Base-by-base conservation (phyloP, 2,113 vertebrate species). In the Pteruthius melanotis region DNA sequence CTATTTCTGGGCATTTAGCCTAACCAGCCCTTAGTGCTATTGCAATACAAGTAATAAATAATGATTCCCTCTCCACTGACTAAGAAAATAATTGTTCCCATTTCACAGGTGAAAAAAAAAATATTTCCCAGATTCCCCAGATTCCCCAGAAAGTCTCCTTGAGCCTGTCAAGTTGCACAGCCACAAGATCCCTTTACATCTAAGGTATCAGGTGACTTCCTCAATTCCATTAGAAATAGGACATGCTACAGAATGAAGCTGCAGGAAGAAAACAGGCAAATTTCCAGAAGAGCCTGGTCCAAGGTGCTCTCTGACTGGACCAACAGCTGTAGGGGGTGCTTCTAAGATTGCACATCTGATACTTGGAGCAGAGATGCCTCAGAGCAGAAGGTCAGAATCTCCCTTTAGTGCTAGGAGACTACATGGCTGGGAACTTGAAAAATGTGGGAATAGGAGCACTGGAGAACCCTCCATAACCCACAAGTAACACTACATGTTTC, bases 31-130 rank as follows among this genome's bases (percentile, higher is more conserved):
- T 95, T 85, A 94, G 42, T 65, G 78, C 45, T 90, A 83, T 59
- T 94, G 75, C 81, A 94, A 80, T 63, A 31, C 71, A 89, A 93
- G 84, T 65, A 94, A 90, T 97, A 95, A 95, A 87, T 96, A 95
- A 94, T 83, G 83, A 85, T 65, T 91, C 78, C 42, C 33, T 93
- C 81, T 87, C 39, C 20, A 47, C 30, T 53, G 72, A 86, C 59
- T 61, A 79, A 87, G 78, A 70, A 90, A 90, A 59, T 88, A 4
- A 87, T 83, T 77, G 56, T 70, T 89, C 72, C 60, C 22, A 59
- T 81, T 89, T 89, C 52, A 61, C 15, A 91, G 59, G 6, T 68
- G 2, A 56, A 65, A 86, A 89, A 56, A 50, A 49, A 77, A 37
- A 15, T 0, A 64, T 31, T 91, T 89, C 37, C 69, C 87, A 89